Percentiles rank a stretch among this genome's conserved stretches.
phyloP scores from a whole-genome alignment of 2,113 vertebrate species.

The Misgurnus anguillicaudatus region DNA sequence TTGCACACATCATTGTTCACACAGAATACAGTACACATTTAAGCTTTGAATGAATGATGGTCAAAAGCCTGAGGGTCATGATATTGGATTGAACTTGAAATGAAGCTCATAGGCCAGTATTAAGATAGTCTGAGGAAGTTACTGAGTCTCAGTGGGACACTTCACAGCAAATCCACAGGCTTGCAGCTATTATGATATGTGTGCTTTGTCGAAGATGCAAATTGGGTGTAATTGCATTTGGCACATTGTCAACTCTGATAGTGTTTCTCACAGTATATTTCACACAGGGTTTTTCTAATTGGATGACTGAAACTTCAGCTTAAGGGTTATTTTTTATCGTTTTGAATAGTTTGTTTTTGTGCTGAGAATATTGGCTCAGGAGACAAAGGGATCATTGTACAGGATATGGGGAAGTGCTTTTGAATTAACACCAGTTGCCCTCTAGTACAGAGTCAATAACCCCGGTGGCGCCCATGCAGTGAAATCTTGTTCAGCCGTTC shows the following conservation, averaged over 20 bases:
- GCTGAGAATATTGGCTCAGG: not conserved
- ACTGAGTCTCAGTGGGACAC: not conserved
- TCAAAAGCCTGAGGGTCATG: not conserved
- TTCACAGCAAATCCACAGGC: constrained; percentile 29
- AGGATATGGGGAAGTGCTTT: not conserved
- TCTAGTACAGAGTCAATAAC: constrained; percentile 35
- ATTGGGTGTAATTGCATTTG: constrained; percentile 40
- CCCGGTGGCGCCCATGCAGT: not conserved
- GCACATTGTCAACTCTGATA: constrained; percentile 38
- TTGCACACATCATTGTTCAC: not conserved
- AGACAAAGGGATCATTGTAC: constrained; percentile 9
- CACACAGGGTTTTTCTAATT: not conserved
- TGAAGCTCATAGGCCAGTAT: not conserved
- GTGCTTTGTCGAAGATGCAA: constrained; percentile 41
- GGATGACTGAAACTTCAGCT: constrained; percentile 22
- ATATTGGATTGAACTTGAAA: constrained; percentile 1
- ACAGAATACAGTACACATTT: not conserved
- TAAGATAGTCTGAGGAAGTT: constrained; percentile 2
- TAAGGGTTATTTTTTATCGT: constrained; percentile 11
- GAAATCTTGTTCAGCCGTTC: constrained; percentile 27
- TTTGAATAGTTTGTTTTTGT: constrained; percentile 4
- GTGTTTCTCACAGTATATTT: constrained; percentile 2
- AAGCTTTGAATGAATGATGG: not conserved
- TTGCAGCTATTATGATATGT: constrained; percentile 26
- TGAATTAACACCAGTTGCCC: constrained; percentile 34